A percentile compares a stretch with the other conserved stretches of the same genome.
Conservation (phyloP, 1,140 invertebrate species). For the Paraescarpia echinospica region DNA sequence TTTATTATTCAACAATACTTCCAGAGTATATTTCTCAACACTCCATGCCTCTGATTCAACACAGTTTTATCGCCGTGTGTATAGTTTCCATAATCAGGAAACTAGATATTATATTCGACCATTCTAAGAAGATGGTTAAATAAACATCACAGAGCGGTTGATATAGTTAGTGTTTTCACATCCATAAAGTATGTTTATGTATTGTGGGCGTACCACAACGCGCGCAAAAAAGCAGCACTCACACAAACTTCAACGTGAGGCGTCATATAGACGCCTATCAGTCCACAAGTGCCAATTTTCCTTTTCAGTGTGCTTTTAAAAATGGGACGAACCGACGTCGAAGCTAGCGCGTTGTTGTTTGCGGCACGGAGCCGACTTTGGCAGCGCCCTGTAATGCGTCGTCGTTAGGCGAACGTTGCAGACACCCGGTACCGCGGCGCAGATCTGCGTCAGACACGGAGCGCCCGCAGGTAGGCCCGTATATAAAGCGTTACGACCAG, state of each 20-base stretch:
- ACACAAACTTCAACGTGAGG: background rate
- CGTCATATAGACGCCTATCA: background rate
- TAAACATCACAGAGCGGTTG: background rate
- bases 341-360: background rate
- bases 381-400: background rate
- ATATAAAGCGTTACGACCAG: background rate
- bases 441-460: background rate
- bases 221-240: background rate
- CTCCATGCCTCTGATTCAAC: background rate
- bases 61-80: background rate
- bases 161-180: background rate
- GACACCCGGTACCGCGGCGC: background rate
- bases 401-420: background rate
- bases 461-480: background rate
- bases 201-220: too few species aligned
- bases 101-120: background rate
- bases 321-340: background rate
- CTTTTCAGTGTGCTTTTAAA: background rate
- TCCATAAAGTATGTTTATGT: background rate
- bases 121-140: background rate
- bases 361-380: background rate
- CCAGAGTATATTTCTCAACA: too few species aligned
- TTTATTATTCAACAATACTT: too few species aligned
- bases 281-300: background rate
- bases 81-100: background rate